Base-by-base conservation (phyloP, 35 echinoderm and acorn worm genomes). In the Apostichopus californicus region DNA sequence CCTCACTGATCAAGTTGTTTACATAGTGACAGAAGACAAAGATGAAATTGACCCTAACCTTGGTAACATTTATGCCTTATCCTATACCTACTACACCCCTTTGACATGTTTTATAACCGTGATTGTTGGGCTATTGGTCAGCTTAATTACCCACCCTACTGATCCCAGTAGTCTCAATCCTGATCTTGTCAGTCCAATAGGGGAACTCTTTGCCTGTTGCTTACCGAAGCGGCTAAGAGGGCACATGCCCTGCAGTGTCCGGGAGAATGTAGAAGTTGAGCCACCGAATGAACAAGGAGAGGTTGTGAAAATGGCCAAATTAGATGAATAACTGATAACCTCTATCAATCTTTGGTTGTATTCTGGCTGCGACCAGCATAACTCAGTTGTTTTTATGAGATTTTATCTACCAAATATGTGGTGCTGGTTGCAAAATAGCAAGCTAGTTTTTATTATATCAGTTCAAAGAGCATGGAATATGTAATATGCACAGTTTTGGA, bases 71-170 rank as follows among this genome's bases (percentile, higher is more conserved):
- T 91, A 91, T 34, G 25, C 89, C 52, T 34, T 91, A 12, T 91
- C 89, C 54, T 91, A 91, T 24, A 21, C 77, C 12, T 91, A 91
- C 54, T 91, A 91, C 73, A 91, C 89, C 10, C 73, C 59, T 17
- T 59, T 91, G n/a, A 91, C 89, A 13, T 53, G 70, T 26, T 72
- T 68, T 21, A 77, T 79, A 22, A 91, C 89, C 18, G 20, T 91
- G 17, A 91, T 91, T 79, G 71, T 79, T 25, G 72, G 89, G 56
- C 14, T 91, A 52, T 9, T 91, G 8, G 89, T 91, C 77, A 91
- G 89, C 20, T 79, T 91, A 8, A 4, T 57, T 15, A 91, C 89
- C 8, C 18, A 14, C 53, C 75, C 89, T 61, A 91, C 89, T 25
- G 89, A 91, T 91, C 89, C 53, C 2, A 28, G 12, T 1, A 61